Conservation (phyloP, 2,888 invertebrate species). For the Psylliodes chrysocephalus region DNA sequence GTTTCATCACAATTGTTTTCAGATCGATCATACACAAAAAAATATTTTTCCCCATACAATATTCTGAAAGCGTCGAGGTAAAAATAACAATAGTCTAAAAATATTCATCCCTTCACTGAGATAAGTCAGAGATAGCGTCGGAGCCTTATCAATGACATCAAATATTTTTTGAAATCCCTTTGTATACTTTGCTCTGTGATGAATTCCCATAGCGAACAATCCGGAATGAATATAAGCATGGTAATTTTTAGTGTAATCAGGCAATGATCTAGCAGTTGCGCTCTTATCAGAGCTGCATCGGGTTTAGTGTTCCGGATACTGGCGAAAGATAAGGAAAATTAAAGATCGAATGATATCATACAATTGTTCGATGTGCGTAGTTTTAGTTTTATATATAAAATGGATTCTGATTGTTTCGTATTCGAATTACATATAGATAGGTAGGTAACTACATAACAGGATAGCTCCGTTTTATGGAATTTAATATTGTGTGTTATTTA, state of each 20-base stretch:
- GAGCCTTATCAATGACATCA: slow-evolving; percentile 13
- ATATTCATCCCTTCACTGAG: slow-evolving; percentile 9
- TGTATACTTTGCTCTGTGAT: slow-evolving; percentile 29
- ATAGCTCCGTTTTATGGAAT: slow-evolving; percentile 4
- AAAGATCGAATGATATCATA: slow-evolving; percentile 54
- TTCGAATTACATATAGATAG: slow-evolving; percentile 1
- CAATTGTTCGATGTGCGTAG: slow-evolving; percentile 40
- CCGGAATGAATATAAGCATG: slow-evolving; percentile 32
- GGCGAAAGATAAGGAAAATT: slow-evolving; percentile 56
- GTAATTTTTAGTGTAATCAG: slow-evolving; percentile 44
- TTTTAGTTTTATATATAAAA: slow-evolving; percentile 35
- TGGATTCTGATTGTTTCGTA: slow-evolving; percentile 21
- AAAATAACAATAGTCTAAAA: background rate
- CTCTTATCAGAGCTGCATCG: slow-evolving; percentile 43
- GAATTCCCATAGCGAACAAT: slow-evolving; percentile 28
- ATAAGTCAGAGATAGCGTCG: slow-evolving; percentile 15
- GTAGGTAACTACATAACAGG: background rate
- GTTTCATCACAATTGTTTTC: too few relatives aligned
- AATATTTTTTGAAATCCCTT: slow-evolving; percentile 31
- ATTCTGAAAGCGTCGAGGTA: too few relatives aligned
- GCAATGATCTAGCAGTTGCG: slow-evolving; percentile 45
- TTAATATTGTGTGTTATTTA: slow-evolving; percentile 11
- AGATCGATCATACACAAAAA: too few relatives aligned
- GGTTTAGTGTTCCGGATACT: slow-evolving; percentile 51
- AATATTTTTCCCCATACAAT: too few relatives aligned